Evolutionary conservation across 2,113 vertebrate species (phyloP).

Genomic region (Ranitomeya variabilis): DNA sequence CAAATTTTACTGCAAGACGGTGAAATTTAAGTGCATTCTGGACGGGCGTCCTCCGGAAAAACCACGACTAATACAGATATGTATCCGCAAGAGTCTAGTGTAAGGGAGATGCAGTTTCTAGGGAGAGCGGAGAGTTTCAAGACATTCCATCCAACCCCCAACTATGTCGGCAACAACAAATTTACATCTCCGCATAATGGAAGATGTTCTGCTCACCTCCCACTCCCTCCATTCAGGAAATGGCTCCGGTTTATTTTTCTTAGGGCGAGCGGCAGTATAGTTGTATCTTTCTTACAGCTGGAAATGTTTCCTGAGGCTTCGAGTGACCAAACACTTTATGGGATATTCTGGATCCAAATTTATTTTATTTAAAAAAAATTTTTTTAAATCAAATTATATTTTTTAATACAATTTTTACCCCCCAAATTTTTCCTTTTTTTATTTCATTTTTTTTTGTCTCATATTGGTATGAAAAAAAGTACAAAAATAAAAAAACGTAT

Average conservation of each 20-base stretch:
- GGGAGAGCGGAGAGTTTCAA: background rate
- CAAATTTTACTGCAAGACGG: constrained; percentile 45
- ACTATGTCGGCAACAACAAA: constrained; percentile 35
- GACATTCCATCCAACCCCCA: constrained; percentile 23
- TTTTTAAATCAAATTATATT: too few relatives aligned
- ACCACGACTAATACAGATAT: constrained; percentile 34
- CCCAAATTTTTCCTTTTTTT: too few relatives aligned
- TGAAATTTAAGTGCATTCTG: constrained; percentile 47
- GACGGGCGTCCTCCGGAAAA: background rate
- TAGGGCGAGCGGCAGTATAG: background rate
- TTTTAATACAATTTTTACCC: too few relatives aligned
- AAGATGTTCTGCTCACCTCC: constrained; percentile 19
- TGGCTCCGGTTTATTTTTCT: background rate
- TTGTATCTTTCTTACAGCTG: background rate
- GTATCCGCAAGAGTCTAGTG: background rate
- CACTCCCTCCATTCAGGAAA: background rate
- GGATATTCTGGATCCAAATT: background rate
- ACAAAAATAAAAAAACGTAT: too few relatives aligned
- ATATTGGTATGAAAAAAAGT: too few relatives aligned
- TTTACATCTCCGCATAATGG: constrained; percentile 27
- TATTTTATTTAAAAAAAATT: too few relatives aligned
- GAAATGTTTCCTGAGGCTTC: background rate
- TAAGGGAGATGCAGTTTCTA: background rate
- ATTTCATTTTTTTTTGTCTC: too few relatives aligned
- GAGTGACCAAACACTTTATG: background rate